Conservation (phyloP, 2,797 vertebrate species). For the Pteronotus mesoamericanus region DNA sequence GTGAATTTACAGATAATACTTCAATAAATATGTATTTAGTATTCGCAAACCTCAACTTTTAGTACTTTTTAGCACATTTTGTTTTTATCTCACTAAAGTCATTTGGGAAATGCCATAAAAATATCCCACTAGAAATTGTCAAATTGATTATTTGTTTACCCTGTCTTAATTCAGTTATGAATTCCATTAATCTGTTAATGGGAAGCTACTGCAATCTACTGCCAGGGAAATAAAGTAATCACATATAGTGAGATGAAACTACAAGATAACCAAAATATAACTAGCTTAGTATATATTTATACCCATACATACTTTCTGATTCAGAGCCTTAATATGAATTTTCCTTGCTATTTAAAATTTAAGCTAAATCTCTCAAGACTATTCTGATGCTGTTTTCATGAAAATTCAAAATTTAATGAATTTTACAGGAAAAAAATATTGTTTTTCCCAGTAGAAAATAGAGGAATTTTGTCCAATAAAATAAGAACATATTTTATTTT, state of each 20-base stretch:
- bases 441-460: not conserved
- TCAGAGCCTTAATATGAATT: constrained; percentile 20
- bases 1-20: not conserved
- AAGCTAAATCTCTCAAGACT: constrained; percentile 6
- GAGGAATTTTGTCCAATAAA: not conserved
- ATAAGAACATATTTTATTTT: not conserved
- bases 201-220: constrained; percentile 58
- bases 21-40: not conserved
- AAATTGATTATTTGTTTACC: constrained; percentile 71
- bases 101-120: constrained; percentile 44
- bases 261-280: constrained; percentile 58
- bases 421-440: not conserved
- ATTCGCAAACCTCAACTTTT: constrained; percentile 7
- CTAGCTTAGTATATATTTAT: constrained; percentile 49
- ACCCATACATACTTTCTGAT: not conserved
- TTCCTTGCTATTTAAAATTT: constrained; percentile 38
- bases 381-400: not conserved
- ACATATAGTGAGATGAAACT: constrained; percentile 61
- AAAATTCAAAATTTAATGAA: constrained; percentile 22
- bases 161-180: constrained; percentile 71
- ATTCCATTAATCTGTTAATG: constrained; percentile 66
- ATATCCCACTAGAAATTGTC: constrained; percentile 58
- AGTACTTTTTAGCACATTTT: constrained; percentile 29
- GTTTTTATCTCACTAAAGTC: constrained; percentile 34
- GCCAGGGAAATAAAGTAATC: constrained; percentile 71